Evolutionary conservation across 2,797 vertebrate genomes (phyloP).

Genomic region (Cyprinella venusta): DNA sequence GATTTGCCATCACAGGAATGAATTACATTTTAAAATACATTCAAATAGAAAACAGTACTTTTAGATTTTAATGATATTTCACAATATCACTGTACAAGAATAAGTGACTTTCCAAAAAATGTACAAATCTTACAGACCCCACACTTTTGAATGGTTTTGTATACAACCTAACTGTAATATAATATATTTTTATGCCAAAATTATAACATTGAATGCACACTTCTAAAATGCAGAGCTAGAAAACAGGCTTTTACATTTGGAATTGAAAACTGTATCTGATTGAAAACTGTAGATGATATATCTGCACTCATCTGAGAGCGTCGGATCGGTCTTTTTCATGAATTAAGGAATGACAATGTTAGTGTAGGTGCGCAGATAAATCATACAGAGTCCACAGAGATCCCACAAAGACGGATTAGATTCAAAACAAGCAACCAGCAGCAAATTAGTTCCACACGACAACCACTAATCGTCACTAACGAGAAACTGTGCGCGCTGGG

Average conservation of each 20-base stretch:
- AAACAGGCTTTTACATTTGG: neutral
- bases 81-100: neutral
- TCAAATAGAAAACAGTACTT: neutral
- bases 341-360: slow-evolving; percentile 25
- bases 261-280: neutral
- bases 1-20: neutral
- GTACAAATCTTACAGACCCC: neutral
- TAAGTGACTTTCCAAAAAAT: neutral
- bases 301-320: neutral
- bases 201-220: neutral
- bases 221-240: too few relatives aligned
- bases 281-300: neutral
- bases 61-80: neutral
- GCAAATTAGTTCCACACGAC: slow-evolving; percentile 53
- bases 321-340: neutral
- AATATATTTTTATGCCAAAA: neutral
- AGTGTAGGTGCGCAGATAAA: slow-evolving; percentile 20
- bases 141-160: neutral
- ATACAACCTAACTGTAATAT: neutral
- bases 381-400: slow-evolving; percentile 43
- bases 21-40: neutral
- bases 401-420: slow-evolving; percentile 30
- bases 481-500: slow-evolving; percentile 20
- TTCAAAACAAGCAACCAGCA: slow-evolving; percentile 49
- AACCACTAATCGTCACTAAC: slow-evolving; percentile 46